Base-by-base conservation (phyloP, 2,888 invertebrate species). In the Ectemnius cavifrons region DNA sequence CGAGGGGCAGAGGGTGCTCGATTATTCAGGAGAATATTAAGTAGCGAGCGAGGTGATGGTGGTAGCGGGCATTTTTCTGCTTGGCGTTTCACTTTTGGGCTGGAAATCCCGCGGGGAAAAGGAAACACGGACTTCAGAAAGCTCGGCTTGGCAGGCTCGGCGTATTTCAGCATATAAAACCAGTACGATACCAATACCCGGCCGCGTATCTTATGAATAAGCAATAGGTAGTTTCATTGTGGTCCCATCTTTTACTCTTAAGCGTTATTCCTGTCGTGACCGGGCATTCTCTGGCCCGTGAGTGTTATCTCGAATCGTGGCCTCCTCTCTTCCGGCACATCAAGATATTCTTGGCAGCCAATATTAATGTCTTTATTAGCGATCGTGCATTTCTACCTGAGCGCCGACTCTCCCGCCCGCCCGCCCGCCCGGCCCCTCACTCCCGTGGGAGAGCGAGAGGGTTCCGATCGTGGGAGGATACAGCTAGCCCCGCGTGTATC, bases 311-410 rank as follows among this genome's bases (percentile, higher is more conserved):
- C 80, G 82, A 80, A 84, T 83, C 84, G 84, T 83, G 84, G 82
- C 78, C 72, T 79, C 78, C 72, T 79, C 78, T 81, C 80, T 78
- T 82, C 77, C 79, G 80, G 78, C 84, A 83, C 83, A 85, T 85
- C 85, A 79, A 84, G 86, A 88, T 89, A 84, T 80, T 84, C 80
- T 84, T 83, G 84, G 82, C 84, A 69, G 84, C 84, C 86, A 85
- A 89, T 91, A 89, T 90, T 89, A 88, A 90, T 89, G 90, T 88
- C 90, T 90, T 89, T 89, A 91, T 90, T 89, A 90, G 86, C 81
- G 70, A 78, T 78, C 73, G 71, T 77, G 69, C 67, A 62, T 67
- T 75, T 85, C 82, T 78, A 63, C 74, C 69, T 52, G 52, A 52
- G 16, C 52, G 14, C 71, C 65, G 63, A 65, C 63, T 56, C 62